A percentile compares a stretch with the other conserved stretches of the same genome.
These are phyloP conservation scores for Aradophagus sp. DNA, from an alignment of 1,140 invertebrate species.

Conservation along the genomic window DNA sequence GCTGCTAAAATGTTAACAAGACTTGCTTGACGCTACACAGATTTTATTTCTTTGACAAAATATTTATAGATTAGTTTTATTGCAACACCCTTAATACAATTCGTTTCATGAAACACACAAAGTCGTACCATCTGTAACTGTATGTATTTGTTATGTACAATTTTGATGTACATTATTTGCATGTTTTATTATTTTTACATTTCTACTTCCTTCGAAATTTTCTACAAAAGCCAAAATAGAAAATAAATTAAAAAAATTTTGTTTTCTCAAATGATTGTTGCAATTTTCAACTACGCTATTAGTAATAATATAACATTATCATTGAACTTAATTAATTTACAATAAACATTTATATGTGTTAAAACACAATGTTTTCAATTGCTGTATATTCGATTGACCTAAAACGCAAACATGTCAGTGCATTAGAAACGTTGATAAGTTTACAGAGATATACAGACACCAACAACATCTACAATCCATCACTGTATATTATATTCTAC, in stretches of 20 bases:
- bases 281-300: too few relatives aligned
- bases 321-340: too few relatives aligned
- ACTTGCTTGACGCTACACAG: constrained; percentile 19
- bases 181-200: constrained; percentile 13
- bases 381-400: too few relatives aligned
- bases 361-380: too few relatives aligned
- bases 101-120: constrained; percentile 35
- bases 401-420: too few relatives aligned
- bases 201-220: neutral
- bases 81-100: constrained; percentile 19
- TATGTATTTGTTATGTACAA: constrained; percentile 40
- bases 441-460: too few relatives aligned
- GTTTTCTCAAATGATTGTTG: too few relatives aligned
- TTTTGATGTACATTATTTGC: constrained; percentile 33
- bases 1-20: constrained; percentile 33
- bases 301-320: too few relatives aligned
- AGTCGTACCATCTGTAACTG: constrained; percentile 18
- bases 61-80: constrained; percentile 24
- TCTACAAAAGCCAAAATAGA: constrained; percentile 5
- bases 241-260: neutral
- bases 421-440: too few relatives aligned
- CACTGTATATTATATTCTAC: too few relatives aligned
- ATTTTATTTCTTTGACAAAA: constrained; percentile 26
- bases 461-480: too few relatives aligned
- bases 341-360: too few relatives aligned